A percentile compares a stretch with the other conserved stretches of the same genome.
Conservation (phyloP, 2,113 vertebrate species). For the Pelecanoides urinatrix region DNA sequence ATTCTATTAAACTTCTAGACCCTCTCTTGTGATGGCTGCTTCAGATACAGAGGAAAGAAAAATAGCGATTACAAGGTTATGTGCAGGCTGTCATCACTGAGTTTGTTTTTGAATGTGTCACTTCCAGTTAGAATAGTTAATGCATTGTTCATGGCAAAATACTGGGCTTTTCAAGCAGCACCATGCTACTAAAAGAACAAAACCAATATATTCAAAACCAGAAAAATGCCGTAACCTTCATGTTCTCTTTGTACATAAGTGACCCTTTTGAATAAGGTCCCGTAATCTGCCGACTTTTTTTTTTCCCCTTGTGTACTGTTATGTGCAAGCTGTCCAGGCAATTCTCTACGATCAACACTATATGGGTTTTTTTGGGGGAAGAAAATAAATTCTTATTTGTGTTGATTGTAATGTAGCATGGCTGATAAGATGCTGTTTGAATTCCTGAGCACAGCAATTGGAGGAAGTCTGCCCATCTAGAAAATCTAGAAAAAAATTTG, state of each 20-base stretch:
- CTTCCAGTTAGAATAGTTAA: background rate
- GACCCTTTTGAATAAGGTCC: background rate
- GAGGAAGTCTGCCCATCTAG: background rate
- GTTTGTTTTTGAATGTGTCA: background rate
- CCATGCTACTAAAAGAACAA: background rate
- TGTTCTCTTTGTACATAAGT: background rate
- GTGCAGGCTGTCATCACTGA: background rate
- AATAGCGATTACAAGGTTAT: background rate
- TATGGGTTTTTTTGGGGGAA: rapidly evolving
- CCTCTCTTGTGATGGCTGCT: background rate
- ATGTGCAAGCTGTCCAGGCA: background rate
- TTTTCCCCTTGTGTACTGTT: background rate
- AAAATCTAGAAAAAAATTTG: background rate
- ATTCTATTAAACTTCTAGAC: background rate
- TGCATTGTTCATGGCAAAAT: background rate
- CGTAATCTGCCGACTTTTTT: background rate
- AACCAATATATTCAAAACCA: background rate
- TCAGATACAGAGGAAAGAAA: background rate
- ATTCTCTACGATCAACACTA: background rate
- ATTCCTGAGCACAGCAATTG: background rate
- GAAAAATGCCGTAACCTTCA: background rate
- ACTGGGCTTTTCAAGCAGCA: background rate
- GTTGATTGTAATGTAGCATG: background rate
- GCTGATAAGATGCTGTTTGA: background rate
- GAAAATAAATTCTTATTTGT: background rate